Percentiles rank a stretch among this genome's conserved stretches.
Evolutionary conservation across 2,888 invertebrate genomes (phyloP).

Genomic region (Tiliacea citrago): DNA sequence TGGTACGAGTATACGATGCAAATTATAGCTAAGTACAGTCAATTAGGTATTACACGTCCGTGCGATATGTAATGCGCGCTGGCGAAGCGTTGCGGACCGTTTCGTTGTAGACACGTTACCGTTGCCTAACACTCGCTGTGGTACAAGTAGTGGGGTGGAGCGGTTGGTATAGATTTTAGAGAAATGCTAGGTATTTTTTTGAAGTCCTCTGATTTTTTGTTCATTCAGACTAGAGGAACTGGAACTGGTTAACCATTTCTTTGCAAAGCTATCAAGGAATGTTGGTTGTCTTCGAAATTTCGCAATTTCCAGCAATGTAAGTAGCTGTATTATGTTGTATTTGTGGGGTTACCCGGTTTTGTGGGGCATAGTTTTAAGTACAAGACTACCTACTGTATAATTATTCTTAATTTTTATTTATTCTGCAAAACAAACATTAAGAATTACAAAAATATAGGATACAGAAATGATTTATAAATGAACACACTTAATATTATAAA

Average conservation of each 20-base stretch:
- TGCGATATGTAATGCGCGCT: conserved; percentile 67
- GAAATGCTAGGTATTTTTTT: neutral
- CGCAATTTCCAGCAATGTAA: neutral
- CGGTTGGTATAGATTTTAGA: neutral
- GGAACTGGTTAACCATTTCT: neutral
- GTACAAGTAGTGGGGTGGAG: conserved; percentile 4
- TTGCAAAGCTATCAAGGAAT: neutral
- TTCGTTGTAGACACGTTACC: conserved; percentile 72
- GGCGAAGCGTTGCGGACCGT: conserved; percentile 77
- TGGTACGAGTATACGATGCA: conserved; percentile 23
- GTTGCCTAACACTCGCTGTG: conserved; percentile 73
- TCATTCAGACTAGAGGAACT: neutral
- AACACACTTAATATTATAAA: no score
- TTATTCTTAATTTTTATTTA: no score
- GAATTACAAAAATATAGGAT: no score
- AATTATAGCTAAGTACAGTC: conserved; percentile 49
- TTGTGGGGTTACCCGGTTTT: no score
- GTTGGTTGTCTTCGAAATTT: neutral
- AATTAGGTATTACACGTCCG: conserved; percentile 60
- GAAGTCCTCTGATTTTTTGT: neutral
- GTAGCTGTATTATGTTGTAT: no score
- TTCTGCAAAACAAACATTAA: no score
- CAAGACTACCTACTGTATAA: no score
- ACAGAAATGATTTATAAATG: no score
- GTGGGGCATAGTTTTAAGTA: neutral